Evolutionary conservation across 2,797 vertebrate species (phyloP), one percentile per base, ranked within the genome.

Genomic region (Hoplostethus mediterraneus): DNA sequence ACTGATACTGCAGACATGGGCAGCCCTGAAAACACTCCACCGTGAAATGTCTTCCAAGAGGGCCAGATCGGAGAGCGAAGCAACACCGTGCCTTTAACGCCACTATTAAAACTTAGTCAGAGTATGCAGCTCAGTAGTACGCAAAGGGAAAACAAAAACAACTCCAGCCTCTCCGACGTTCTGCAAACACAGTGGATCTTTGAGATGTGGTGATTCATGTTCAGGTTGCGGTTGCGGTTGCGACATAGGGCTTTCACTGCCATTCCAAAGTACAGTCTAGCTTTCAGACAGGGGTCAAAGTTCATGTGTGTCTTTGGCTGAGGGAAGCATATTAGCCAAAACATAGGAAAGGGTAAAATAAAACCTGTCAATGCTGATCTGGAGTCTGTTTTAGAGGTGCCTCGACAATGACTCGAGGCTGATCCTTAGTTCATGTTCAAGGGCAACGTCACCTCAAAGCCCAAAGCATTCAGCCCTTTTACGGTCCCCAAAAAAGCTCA

Each of bases 1-100:
- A 86, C 72, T 86, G 76, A 83, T 70, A 62, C 68, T 38, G 64
- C 79, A 65, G 74, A 83, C 73, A 77, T 9, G 42, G 64, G 67
- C 70, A 77, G 76, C 81, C 67, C 76, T 79, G 78, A 82, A 83
- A 85, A 87, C 77, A 75, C 70, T 71, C 42, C 65, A 82, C 75
- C 28, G 76, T 89, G 82, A 91, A 89, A 90, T 85, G 67, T 87
- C 85, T 83, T 80, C 81, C 82, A 89, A 87, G 72, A 75, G 75
- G 77, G 71, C 69, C 79, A 77, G 73, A 90, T 88, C 76, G 67
- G 49, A 71, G 58, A 70, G 68, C 55, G 64, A 21, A 49, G 52
- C 14, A 36, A 16, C 38, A 60, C 79, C 48, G 63, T 84, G 80
- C 79, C 67, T 81, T 85, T 73, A 85, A 85, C 85, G 84, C 71